Conservation (phyloP, 2,888 invertebrate species). For the Cosmia trapezina region DNA sequence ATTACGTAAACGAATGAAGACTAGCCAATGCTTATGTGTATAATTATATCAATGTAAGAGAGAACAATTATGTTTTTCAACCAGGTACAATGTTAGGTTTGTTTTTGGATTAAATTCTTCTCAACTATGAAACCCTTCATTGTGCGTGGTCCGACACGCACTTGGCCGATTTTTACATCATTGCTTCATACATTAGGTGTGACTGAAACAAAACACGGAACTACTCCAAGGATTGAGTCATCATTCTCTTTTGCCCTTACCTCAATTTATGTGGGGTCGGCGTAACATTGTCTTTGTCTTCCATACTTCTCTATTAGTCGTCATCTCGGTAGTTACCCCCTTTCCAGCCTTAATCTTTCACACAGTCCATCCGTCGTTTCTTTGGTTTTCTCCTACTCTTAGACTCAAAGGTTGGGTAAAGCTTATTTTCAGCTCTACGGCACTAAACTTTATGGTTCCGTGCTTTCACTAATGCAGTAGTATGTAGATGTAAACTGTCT, state of each 20-base stretch:
- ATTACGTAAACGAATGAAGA: too few species aligned
- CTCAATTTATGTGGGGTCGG: neutral
- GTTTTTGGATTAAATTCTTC: too few species aligned
- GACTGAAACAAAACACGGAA: neutral
- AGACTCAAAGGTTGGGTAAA: neutral
- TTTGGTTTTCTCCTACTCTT: neutral
- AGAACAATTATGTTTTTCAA: too few species aligned
- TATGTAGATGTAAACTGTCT: slow-evolving; percentile 17
- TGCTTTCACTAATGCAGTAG: slow-evolving; percentile 30
- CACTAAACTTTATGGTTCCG: slow-evolving; percentile 8
- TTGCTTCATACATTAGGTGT: neutral
- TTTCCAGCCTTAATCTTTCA: neutral
- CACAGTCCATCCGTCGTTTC: neutral
- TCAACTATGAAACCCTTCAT: too few species aligned
- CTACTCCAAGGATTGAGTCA: neutral
- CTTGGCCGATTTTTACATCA: too few species aligned
- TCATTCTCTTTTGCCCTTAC: neutral
- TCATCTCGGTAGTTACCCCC: neutral
- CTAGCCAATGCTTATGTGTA: too few species aligned
- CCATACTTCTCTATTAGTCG: neutral
- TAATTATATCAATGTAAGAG: too few species aligned
- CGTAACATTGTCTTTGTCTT: neutral
- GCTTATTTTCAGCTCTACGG: neutral
- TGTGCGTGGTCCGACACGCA: too few species aligned
- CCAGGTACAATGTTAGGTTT: too few species aligned